Evolutionary conservation across 1,140 invertebrate genomes (phyloP).

Genomic region (Oncopodura yosiiana): DNA sequence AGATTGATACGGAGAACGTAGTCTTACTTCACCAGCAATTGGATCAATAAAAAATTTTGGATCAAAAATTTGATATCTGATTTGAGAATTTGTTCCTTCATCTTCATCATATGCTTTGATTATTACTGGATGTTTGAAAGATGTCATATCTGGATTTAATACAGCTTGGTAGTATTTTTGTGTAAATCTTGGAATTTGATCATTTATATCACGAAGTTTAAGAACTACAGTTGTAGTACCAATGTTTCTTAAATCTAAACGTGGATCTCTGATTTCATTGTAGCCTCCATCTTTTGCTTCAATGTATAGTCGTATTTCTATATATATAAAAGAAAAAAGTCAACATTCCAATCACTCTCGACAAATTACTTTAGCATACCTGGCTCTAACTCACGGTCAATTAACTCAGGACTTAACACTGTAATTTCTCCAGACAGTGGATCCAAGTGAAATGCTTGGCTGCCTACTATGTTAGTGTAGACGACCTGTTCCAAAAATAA

Average conservation of each 20-base stretch:
- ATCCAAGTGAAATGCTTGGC: conserved; percentile 67
- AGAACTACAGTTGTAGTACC: conserved; percentile 27
- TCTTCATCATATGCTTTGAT: conserved; percentile 28
- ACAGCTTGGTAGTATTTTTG: conserved; percentile 29
- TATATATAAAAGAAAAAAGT: neutral
- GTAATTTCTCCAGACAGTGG: conserved; percentile 66
- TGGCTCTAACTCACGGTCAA: conserved; percentile 71
- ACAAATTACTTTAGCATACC: conserved; percentile 34
- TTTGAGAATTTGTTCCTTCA: conserved; percentile 25
- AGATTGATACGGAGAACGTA: conserved; percentile 9
- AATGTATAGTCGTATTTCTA: conserved; percentile 33
- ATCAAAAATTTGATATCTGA: conserved; percentile 25
- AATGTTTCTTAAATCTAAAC: conserved; percentile 12
- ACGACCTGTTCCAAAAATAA: too few species aligned
- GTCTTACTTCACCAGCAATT: conserved; percentile 18
- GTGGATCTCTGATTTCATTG: conserved; percentile 3
- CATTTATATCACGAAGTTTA: conserved; percentile 28
- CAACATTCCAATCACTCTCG: neutral
- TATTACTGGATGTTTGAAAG: conserved; percentile 23
- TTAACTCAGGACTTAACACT: conserved; percentile 56
- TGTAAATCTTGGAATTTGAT: conserved; percentile 19
- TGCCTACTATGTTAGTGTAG: conserved; percentile 65
- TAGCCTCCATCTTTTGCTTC: conserved; percentile 33
- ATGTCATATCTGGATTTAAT: conserved; percentile 21
- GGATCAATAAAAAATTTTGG: conserved; percentile 20